Conservation (phyloP, 2,113 vertebrate species). For the Abramis brama region DNA sequence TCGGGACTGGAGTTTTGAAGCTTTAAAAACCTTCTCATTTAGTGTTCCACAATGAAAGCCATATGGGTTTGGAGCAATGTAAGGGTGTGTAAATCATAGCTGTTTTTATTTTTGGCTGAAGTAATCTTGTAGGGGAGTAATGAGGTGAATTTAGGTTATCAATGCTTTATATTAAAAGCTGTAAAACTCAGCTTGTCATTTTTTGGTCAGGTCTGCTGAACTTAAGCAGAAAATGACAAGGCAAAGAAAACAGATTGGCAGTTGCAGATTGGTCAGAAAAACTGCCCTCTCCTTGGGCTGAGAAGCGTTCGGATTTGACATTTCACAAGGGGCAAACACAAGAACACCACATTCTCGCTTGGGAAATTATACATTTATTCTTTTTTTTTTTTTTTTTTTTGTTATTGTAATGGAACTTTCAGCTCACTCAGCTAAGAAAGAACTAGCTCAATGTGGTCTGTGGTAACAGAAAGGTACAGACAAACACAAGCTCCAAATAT, state of each 20-base stretch:
- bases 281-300: neutral
- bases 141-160: neutral
- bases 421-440: neutral
- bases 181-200: neutral
- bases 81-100: neutral
- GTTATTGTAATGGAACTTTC: constrained; percentile 13
- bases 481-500: neutral
- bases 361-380: constrained; percentile 11
- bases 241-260: neutral
- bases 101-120: neutral
- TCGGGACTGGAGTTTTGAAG: neutral
- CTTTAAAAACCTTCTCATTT: neutral
- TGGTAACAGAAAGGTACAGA: constrained; percentile 11
- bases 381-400: constrained; percentile 14
- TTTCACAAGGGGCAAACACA: neutral
- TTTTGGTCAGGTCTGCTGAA: neutral
- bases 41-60: neutral
- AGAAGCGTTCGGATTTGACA: neutral
- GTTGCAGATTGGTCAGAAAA: neutral
- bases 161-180: neutral
- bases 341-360: constrained; percentile 12
- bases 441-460: constrained; percentile 4
- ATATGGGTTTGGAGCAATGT: neutral
- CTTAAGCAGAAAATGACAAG: neutral
- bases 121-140: neutral